Base-by-base conservation (phyloP, 2,113 vertebrate species). In the Prunella fulvescens region DNA sequence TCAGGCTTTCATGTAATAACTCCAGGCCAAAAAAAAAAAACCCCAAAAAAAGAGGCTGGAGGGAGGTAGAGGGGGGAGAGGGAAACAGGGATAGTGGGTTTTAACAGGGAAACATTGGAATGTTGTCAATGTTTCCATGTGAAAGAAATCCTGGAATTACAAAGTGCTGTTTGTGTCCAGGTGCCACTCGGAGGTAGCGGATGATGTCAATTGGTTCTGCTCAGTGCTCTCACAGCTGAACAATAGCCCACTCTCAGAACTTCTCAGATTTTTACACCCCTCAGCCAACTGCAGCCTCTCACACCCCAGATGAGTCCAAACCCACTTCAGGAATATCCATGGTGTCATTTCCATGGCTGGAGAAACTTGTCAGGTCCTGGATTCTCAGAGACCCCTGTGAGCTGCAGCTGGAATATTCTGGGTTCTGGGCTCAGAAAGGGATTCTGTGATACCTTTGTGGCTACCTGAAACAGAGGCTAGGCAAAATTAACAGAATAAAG, bases 1-100 rank as follows among this genome's bases (percentile, higher is more conserved):
- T 97, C 94, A 96, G 89, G n/a, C 47, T 80, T 88, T 81, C 81
- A 60, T 92, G 92, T 56, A 93, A 86, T 50, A 95, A 96, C 44
- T 95, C 39, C 50, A 54, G 62, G 58, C 53, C 8, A 56, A 83
- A 83, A 81, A 66, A 65, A 62, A 26, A 16, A 33, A 18, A 33
- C 24, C 24, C 25, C 24, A 5, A 14, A 42, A 65, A 61, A 44
- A 22, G 20, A 67, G 44, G 57, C 65, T 67, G 79, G 56, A 61
- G 45, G 47, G 71, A 76, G 79, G 71, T 14, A 66, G 26, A 31
- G 37, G 42, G 54, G 45, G 56, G 60, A 94, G 54, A 85, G 35
- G 56, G 88, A 88, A 81, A 48, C 56, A 50, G n/a, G 88, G 90
- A 90, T 35, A 54, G 24, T 1, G 10, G 39, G 44, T 39, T 94